Evolutionary conservation across 2,797 vertebrate species (phyloP), one percentile per base, ranked within the genome.

Genomic region (Ficedula albicollis): DNA sequence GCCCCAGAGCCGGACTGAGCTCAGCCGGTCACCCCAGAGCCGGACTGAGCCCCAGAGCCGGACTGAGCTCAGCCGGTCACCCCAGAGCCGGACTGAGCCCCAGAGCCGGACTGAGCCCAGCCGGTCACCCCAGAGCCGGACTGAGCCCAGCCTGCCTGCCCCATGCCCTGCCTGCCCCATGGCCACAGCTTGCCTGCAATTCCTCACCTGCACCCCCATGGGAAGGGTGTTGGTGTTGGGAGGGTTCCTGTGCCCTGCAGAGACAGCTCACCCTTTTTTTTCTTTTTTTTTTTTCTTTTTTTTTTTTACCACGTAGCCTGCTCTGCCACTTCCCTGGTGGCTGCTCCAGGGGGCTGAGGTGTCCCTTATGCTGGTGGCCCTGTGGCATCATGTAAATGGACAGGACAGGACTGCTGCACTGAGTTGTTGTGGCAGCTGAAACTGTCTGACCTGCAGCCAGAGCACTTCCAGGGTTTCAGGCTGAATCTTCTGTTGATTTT

Each of bases 201-300:
- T 29, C 23, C 63, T 83, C n/a, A 0, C 36, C 60, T 3, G 44
- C 59, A 7, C 26, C 52, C 25, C 0, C 14, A 0, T 0, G 16
- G 74, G 63, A 21, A 30, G 46, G 76, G 11, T 5, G 1, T 1
- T 4, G 1, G 1, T 9, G 55, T 22, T 21, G 44, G 49, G 30
- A 51, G 60, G 5, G 58, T 59, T 30, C 8, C 63, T 9, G 54
- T 32, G 19, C 32, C n/a, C 30, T 29, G 25, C 59, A 8, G 73
- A 84, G n/a, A 6, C 82, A 8, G 49, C n/a, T 54, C 67, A 1
- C 43, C 0, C 0, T 1, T 26, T 66, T 15, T 32, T 1, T 46
- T 12, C 10, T 19, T 22, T 64, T 13, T 48, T 25, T 25, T 27
- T 10, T 27, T 16, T 29, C 6, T 29, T 49, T 26, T 26, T 49